A percentile compares a stretch with the other conserved stretches of the same genome.
phyloP scores from a whole-genome alignment of 2,888 invertebrate species.

The Aquatica leii region DNA sequence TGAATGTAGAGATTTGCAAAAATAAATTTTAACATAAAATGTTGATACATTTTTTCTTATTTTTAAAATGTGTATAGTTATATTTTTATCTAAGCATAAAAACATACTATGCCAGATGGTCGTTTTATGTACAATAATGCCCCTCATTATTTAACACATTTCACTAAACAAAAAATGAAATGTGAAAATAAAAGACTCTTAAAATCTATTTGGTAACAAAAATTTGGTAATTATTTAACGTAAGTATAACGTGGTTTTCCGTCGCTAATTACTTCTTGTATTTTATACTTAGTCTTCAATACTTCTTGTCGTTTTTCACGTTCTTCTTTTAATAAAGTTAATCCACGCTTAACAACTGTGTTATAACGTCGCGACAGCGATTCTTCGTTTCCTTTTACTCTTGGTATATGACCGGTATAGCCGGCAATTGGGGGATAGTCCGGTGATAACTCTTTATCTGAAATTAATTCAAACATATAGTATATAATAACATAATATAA shows the following conservation, averaged over 20 bases:
- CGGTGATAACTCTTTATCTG: conserved; percentile 70
- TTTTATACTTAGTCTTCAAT: conserved; percentile 43
- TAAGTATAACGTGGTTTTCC: conserved; percentile 16
- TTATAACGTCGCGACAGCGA: conserved; percentile 75
- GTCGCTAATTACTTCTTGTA: conserved; percentile 41
- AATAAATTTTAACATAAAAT: too few species aligned
- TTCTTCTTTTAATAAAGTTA: conserved; percentile 68
- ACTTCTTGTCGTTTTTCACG: conserved; percentile 59
- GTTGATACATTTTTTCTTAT: too few species aligned
- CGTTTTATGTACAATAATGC: not conserved
- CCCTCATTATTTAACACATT: conserved; percentile 4
- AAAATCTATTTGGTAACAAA: too few species aligned
- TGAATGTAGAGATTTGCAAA: too few species aligned
- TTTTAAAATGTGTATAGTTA: too few species aligned
- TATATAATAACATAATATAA: conserved; percentile 17
- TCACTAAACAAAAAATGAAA: conserved; percentile 4
- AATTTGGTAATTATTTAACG: conserved; percentile 4
- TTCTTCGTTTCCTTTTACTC: conserved; percentile 71
- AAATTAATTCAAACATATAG: too few species aligned
- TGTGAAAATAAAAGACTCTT: conserved; percentile 2
- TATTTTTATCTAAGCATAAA: too few species aligned
- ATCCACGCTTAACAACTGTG: conserved; percentile 71
- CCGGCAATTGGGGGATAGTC: conserved; percentile 77
- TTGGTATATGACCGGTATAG: conserved; percentile 77
- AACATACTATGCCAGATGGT: not conserved